phyloP scores from a whole-genome alignment of 2,113 vertebrate genomes.

The Epinephelus fuscoguttatus region DNA sequence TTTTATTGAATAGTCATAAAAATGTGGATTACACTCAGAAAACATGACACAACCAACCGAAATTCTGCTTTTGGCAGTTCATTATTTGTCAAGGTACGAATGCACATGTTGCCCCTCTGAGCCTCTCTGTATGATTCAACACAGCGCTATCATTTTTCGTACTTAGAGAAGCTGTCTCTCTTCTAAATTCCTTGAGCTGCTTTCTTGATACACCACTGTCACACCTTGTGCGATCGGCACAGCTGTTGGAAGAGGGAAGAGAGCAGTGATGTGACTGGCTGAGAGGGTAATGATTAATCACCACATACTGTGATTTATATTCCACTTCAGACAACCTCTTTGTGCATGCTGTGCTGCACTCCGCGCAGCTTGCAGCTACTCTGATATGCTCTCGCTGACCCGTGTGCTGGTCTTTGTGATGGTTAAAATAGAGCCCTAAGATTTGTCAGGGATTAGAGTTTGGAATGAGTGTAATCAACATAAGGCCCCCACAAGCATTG shows the following conservation, averaged over 20 bases:
- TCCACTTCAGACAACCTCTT: constrained; percentile 9
- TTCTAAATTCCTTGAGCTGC: not conserved
- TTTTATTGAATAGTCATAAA: too few species aligned
- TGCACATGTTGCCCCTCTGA: too few species aligned
- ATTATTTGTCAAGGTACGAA: too few species aligned
- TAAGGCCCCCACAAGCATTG: not conserved
- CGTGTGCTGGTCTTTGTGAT: not conserved
- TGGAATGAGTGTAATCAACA: not conserved
- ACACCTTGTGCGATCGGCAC: not conserved
- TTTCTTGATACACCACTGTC: not conserved
- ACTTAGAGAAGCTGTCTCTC: not conserved
- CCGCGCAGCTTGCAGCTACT: not conserved
- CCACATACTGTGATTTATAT: constrained; percentile 44
- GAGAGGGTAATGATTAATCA: constrained; percentile 37
- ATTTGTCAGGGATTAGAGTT: not conserved
- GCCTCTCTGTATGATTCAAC: not conserved
- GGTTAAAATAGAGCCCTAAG: not conserved
- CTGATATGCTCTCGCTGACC: constrained; percentile 5
- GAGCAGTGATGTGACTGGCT: constrained; percentile 17
- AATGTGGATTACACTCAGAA: too few species aligned
- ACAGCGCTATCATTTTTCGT: not conserved
- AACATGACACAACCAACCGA: too few species aligned
- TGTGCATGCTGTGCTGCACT: not conserved
- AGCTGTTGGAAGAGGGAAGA: constrained; percentile 23
- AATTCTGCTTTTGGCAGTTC: not conserved